Conservation (phyloP, 2,888 invertebrate species). For the Smittia aterrima region DNA sequence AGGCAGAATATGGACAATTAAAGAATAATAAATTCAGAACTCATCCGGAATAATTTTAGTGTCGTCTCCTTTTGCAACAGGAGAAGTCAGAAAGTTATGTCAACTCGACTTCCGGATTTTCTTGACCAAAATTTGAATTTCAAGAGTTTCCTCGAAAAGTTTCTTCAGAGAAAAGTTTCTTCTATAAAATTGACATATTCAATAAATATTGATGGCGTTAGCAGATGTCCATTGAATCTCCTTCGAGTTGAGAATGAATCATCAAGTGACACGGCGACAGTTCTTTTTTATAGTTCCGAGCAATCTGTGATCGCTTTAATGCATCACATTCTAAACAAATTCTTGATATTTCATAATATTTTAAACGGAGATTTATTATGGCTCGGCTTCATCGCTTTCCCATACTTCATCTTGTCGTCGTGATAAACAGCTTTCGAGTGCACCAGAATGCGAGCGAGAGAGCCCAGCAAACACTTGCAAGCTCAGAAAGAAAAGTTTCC, state of each 20-base stretch:
- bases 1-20: constrained; percentile 19
- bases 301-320: constrained; percentile 8
- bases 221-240: constrained; percentile 37
- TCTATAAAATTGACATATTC: constrained; percentile 36
- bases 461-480: neutral
- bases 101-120: too few species aligned
- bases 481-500: constrained; percentile 26
- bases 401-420: constrained; percentile 24
- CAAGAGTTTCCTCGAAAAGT: neutral
- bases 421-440: constrained; percentile 19
- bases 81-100: too few species aligned
- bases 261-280: constrained; percentile 37
- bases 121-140: constrained; percentile 36
- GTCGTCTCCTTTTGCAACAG: neutral
- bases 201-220: constrained; percentile 41
- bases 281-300: constrained; percentile 4
- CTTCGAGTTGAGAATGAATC: constrained; percentile 17
- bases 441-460: constrained; percentile 22
- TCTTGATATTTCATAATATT: neutral
- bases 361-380: constrained; percentile 37
- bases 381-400: constrained; percentile 9
- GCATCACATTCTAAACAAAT: constrained; percentile 35
- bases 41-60: constrained; percentile 5
- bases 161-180: constrained; percentile 5
- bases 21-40: constrained; percentile 16